Evolutionary conservation across 2,888 invertebrate genomes (phyloP).

Genomic region (Xylota segnis): DNA sequence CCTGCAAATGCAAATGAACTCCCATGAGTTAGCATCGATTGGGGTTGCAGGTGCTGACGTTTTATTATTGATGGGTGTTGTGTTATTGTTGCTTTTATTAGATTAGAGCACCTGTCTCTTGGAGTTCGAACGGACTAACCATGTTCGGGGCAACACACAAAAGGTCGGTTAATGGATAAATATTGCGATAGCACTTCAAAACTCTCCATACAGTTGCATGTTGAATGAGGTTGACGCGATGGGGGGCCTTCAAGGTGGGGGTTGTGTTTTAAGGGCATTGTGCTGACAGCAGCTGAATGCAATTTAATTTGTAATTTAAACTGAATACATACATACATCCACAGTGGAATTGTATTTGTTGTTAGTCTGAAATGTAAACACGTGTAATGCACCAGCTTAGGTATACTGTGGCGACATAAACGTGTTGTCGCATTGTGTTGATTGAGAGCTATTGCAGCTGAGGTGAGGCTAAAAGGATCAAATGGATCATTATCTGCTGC

Average conservation of each 20-base stretch:
- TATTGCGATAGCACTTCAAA: conserved; percentile 76
- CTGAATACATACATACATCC: conserved; percentile 46
- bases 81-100: conserved; percentile 75
- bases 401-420: conserved; percentile 16
- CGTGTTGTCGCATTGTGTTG: conserved; percentile 49
- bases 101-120: conserved; percentile 73
- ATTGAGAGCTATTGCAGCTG: conserved; percentile 30
- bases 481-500: conserved; percentile 12
- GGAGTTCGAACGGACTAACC: conserved; percentile 43
- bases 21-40: conserved; percentile 32
- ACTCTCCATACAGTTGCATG: conserved; percentile 54
- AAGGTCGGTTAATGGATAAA: conserved; percentile 77
- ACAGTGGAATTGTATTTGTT: conserved; percentile 48
- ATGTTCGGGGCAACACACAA: conserved; percentile 67
- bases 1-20: conserved; percentile 41
- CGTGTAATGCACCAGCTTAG: conserved; percentile 61
- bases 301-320: conserved; percentile 76
- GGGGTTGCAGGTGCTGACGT: conserved; percentile 57
- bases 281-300: conserved; percentile 46
- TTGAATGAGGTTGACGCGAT: conserved; percentile 33
- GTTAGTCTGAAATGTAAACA: conserved; percentile 57
- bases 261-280: conserved; percentile 39
- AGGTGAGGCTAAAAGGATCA: not conserved
- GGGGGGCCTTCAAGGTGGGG: not conserved
- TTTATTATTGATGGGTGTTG: conserved; percentile 73